Percentiles rank a stretch among this genome's conserved stretches.
Conservation (phyloP, 2,888 invertebrate genomes). For the Noctua janthe region DNA sequence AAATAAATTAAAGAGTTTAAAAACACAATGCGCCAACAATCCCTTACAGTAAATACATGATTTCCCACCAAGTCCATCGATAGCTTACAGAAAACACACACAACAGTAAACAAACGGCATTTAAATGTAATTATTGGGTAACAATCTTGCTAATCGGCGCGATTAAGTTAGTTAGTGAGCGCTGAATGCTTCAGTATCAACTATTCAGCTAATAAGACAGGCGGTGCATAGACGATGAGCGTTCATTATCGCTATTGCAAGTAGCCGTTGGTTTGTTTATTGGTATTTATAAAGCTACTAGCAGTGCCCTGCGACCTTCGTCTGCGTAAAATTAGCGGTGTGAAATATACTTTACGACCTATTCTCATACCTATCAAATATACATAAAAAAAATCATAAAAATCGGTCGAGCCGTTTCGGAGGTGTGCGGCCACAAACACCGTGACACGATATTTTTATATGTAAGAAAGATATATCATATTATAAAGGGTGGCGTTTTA, state of each 20-base stretch:
- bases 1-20: too few relatives aligned
- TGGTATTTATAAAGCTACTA: not conserved
- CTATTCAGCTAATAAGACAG: constrained; percentile 63
- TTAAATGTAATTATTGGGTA: constrained; percentile 54
- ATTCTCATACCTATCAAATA: too few relatives aligned
- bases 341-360: too few relatives aligned
- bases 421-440: too few relatives aligned
- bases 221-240: constrained; percentile 34
- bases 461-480: not conserved
- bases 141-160: constrained; percentile 52
- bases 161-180: constrained; percentile 37
- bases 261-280: constrained; percentile 13
- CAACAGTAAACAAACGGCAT: constrained; percentile 55
- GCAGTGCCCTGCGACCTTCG: too few relatives aligned
- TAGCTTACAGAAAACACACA: constrained; percentile 12
- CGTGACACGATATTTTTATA: too few relatives aligned
- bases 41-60: not conserved
- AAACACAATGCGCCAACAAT: not conserved
- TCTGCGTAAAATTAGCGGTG: too few relatives aligned
- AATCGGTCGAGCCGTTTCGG: too few relatives aligned
- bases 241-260: constrained; percentile 10
- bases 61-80: not conserved
- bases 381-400: too few relatives aligned
- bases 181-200: constrained; percentile 52
- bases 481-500: not conserved